These are phyloP conservation scores for Drosophila nannoptera DNA, from an alignment of 1,140 invertebrate species.

Conservation along the genomic window DNA sequence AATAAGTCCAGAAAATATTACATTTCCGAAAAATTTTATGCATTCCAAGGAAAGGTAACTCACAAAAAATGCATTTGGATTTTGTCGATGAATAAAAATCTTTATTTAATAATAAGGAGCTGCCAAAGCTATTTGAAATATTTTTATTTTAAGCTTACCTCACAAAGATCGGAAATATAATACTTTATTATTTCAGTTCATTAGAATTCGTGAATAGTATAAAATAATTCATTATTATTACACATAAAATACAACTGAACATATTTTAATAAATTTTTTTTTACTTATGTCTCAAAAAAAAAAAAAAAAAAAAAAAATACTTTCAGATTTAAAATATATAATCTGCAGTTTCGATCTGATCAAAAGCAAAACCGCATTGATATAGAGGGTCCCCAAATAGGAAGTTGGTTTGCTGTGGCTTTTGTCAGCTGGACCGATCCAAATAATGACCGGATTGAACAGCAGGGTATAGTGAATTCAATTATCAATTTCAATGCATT, in stretches of 20 bases:
- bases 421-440: conserved; percentile 88
- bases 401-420: conserved; percentile 89
- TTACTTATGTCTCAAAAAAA: no score
- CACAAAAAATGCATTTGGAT: not conserved
- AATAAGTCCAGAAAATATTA: conserved; percentile 87
- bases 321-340: conserved; percentile 53
- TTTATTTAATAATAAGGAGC: no score
- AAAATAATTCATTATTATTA: no score
- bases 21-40: conserved; percentile 84
- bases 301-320: no score
- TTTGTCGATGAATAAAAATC: not conserved
- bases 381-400: conserved; percentile 84
- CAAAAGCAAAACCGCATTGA: conserved; percentile 80
- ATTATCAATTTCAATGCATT: conserved; percentile 13
- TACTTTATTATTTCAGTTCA: no score
- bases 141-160: no score
- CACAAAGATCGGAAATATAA: no score
- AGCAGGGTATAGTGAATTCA: conserved; percentile 82
- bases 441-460: conserved; percentile 84
- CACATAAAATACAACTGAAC: no score
- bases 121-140: no score
- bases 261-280: no score
- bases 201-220: no score
- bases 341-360: conserved; percentile 80
- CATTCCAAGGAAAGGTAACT: conserved; percentile 78